phyloP scores from a whole-genome alignment of 2,888 invertebrate genomes.

The Nowickia ferox region DNA sequence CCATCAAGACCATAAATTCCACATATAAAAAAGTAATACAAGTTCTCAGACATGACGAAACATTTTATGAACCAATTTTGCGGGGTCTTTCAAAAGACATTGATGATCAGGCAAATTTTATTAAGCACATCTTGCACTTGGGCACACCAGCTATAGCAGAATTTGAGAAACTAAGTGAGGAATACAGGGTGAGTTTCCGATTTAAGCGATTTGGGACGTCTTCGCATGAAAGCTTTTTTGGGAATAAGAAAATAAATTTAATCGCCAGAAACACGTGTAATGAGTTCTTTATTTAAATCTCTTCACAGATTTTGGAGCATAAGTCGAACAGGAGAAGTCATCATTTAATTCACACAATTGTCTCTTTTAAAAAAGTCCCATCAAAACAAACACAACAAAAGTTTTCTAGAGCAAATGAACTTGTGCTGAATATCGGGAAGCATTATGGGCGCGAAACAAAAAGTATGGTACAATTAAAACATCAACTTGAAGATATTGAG shows the following conservation, averaged over 20 bases:
- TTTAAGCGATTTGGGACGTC: too few species aligned
- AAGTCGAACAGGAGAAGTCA: slow-evolving; percentile 77
- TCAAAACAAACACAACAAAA: slow-evolving; percentile 37
- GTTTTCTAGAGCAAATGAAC: slow-evolving; percentile 38
- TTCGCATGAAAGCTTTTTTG: too few species aligned
- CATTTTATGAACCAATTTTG: slow-evolving; percentile 82
- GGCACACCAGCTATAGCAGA: slow-evolving; percentile 80
- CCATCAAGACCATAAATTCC: slow-evolving; percentile 79
- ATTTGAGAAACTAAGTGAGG: slow-evolving; percentile 77
- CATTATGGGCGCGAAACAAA: slow-evolving; percentile 81
- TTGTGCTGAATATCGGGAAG: slow-evolving; percentile 73
- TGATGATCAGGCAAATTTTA: slow-evolving; percentile 81
- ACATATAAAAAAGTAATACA: slow-evolving; percentile 81
- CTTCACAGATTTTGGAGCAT: slow-evolving; percentile 76
- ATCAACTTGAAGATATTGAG: slow-evolving; percentile 79
- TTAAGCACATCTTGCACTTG: slow-evolving; percentile 80
- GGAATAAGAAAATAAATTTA: too few species aligned
- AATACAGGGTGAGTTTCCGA: slow-evolving; percentile 76
- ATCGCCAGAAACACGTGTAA: too few species aligned
- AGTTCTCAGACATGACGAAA: slow-evolving; percentile 79
- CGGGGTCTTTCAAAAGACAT: slow-evolving; percentile 80
- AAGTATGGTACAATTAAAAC: slow-evolving; percentile 80
- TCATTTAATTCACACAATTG: slow-evolving; percentile 76
- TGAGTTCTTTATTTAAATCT: neutral
- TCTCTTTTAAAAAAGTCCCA: slow-evolving; percentile 73